Evolutionary conservation across 2,888 invertebrate species (phyloP).

Genomic region (Baronia brevicornis): DNA sequence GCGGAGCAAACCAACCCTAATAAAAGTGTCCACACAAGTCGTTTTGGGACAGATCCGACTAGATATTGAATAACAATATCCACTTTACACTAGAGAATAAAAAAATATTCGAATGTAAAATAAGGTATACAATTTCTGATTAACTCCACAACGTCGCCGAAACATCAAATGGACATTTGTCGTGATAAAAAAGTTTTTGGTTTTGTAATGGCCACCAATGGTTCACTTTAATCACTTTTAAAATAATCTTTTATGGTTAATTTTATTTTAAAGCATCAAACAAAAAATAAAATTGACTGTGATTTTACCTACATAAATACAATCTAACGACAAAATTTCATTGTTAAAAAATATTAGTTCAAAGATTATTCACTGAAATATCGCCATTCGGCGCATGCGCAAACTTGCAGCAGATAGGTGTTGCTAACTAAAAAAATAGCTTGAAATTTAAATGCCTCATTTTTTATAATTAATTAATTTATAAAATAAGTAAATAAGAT

Average conservation of each 20-base stretch:
- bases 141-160: conserved; percentile 73
- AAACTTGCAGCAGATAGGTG: conserved; percentile 63
- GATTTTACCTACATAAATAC: conserved; percentile 59
- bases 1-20: conserved; percentile 64
- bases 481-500: too few species aligned
- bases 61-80: conserved; percentile 29
- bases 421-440: conserved; percentile 33
- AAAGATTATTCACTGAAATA: conserved; percentile 71
- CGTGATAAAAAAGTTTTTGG: conserved; percentile 74
- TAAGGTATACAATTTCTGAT: conserved; percentile 55
- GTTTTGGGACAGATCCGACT: conserved; percentile 40
- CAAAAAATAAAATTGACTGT: conserved; percentile 39
- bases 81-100: conserved; percentile 40
- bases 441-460: conserved; percentile 15
- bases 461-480: background rate
- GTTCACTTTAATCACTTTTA: conserved; percentile 65
- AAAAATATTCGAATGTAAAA: conserved; percentile 35
- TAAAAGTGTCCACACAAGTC: conserved; percentile 56
- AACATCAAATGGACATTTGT: conserved; percentile 75
- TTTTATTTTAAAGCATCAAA: conserved; percentile 32
- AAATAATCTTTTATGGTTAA: conserved; percentile 35
- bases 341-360: conserved; percentile 71
- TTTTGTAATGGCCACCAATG: conserved; percentile 76
- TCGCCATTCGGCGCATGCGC: conserved; percentile 77
- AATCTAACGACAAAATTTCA: conserved; percentile 69